Evolutionary conservation across 1,140 invertebrate species (phyloP), one percentile per base, ranked within the genome.

Genomic region (Drosophila tropicalis): DNA sequence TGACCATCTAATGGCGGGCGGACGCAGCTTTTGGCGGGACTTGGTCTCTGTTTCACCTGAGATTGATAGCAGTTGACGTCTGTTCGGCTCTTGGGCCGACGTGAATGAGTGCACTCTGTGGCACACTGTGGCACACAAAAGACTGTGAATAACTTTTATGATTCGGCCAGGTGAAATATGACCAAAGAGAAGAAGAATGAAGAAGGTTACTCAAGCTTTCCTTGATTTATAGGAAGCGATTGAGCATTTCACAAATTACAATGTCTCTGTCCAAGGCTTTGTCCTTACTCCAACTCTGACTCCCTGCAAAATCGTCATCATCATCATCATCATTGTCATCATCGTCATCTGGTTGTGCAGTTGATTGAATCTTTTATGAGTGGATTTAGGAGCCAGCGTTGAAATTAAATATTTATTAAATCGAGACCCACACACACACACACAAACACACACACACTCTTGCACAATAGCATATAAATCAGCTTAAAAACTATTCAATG

Each of bases 361-460:
- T 70, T 87, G 83, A 86, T 86, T 86, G 83, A 87, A 87, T 89
- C 83, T 89, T 87, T 87, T 87, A 89, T 87, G 84, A 74, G 73
- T 78, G 84, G 84, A 83, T 80, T 83, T 89, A 72, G 76, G 66
- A 76, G 78, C 60, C 57, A 44, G 79, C 74, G 57, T 89, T 73
- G 83, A 89, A 86, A 89, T 89, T 89, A 89, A 90, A 89, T 90
- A 89, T 89, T 90, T 89, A 89, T 89, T 81, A 90, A 89, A 90
- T 76, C 74, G 81, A 90, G 74, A 63, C 65, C 69, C 73, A 61
- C 10, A 60, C 17, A 60, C 57, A 60, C 32, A 19, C 55, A 55
- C 73, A 61, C 10, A 60, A 10, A 60, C 57, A 60, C 32, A 19
- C 55, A 55, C 44, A 64, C 67, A 29, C 25, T 0, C 5, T 29